Base-by-base conservation (phyloP, 2,113 vertebrate genomes). In the Dicerorhinus sumatrensis region DNA sequence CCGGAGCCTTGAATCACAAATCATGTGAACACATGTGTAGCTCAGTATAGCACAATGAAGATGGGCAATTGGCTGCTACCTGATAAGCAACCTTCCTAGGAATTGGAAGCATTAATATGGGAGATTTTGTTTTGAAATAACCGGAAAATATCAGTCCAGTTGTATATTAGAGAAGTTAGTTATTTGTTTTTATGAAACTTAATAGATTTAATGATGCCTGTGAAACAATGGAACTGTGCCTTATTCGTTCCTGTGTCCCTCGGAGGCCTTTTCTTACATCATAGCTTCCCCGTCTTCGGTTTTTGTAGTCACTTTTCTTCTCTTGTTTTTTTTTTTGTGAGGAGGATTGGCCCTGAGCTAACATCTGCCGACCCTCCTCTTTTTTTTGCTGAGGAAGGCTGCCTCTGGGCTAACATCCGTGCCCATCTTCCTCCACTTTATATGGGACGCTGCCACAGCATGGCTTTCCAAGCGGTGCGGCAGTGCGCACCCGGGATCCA, bases 201-300 rank as follows among this genome's bases (percentile, higher is more conserved):
- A 51, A n/a, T 2, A 4, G 6, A 27, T 14, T 62, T 31, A 10
- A 33, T 0, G 6, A 29, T 1, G 8, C 25, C 4, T 0, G 23
- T 29, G 39, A 39, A 5, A 23, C 14, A 56, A 23, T 7, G 0
- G 3, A 18, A 0, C 23, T 1, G 39, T 1, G 1, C 4, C 42
- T 0, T 0, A 10, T 5, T 18, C 6, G 0, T 0, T 5, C 3
- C 4, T 1, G 1, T 4, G 46, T 25, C 46, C 56, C 36, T 3
- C 1, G 2, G 54, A 18, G 8, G 8, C 5, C 1, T 23, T 4
- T 25, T 2, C 0, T 2, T 9, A 7, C 6, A 8, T 9, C 25
- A 25, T 0, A 2, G 51, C 76, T 54, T 13, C 51, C 9, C 33
- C 1, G 1, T 7, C 56, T 54, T 33, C 48, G 21, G 39, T 54